These are phyloP conservation scores for Carterocephalus palaemon DNA, from an alignment of 2,888 invertebrate genomes.

Conservation along the genomic window DNA sequence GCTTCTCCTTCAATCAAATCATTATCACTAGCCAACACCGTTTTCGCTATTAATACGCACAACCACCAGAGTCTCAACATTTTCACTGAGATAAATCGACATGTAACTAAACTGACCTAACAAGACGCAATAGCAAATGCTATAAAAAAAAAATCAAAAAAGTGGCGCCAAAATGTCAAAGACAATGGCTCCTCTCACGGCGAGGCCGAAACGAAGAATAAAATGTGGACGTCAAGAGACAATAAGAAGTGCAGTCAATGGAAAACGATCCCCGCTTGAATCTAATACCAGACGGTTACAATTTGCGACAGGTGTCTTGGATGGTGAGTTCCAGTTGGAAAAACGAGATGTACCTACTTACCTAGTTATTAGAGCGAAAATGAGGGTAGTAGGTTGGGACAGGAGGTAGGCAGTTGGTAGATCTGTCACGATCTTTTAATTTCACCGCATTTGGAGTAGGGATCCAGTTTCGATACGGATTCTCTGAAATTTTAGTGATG, in stretches of 20 bases:
- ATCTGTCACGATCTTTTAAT: too few species aligned
- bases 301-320: slow-evolving; percentile 45
- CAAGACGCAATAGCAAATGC: slow-evolving; percentile 31
- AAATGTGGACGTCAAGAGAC: slow-evolving; percentile 56
- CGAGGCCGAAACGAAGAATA: slow-evolving; percentile 63
- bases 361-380: slow-evolving; percentile 68
- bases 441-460: too few species aligned
- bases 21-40: slow-evolving; percentile 69
- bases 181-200: slow-evolving; percentile 56
- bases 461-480: too few species aligned
- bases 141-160: slow-evolving; percentile 43
- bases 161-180: slow-evolving; percentile 42
- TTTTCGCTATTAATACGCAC: slow-evolving; percentile 71
- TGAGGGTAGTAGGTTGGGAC: slow-evolving; percentile 33
- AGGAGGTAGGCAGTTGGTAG: too few species aligned
- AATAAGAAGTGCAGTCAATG: slow-evolving; percentile 65
- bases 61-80: slow-evolving; percentile 77
- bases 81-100: slow-evolving; percentile 58
- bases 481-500: too few species aligned
- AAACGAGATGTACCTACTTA: slow-evolving; percentile 27
- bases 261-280: slow-evolving; percentile 70
- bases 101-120: slow-evolving; percentile 48
- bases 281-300: slow-evolving; percentile 33
- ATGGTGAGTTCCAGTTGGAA: slow-evolving; percentile 22
- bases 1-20: slow-evolving; percentile 52